Conservation (phyloP, 2,797 vertebrate species). For the Pseudochromis fuscus region DNA sequence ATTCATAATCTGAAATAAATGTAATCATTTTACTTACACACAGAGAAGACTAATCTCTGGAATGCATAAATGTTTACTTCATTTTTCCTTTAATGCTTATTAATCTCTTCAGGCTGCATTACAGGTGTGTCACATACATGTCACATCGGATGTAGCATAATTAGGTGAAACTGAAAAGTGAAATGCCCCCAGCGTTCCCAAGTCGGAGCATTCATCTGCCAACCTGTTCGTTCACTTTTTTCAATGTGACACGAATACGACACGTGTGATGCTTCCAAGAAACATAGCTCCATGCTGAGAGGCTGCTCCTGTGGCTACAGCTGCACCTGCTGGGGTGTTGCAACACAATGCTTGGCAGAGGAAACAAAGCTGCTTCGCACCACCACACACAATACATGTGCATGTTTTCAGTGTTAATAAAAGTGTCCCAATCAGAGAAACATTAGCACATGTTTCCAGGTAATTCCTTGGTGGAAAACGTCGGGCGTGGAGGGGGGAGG, state of each 20-base stretch:
- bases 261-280: constrained; percentile 23
- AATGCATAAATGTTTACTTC: neutral
- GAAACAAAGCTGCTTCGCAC: constrained; percentile 5
- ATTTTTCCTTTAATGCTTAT: neutral
- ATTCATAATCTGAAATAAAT: neutral
- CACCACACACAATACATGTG: neutral
- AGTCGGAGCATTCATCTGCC: neutral
- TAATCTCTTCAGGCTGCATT: constrained; percentile 2
- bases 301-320: constrained; percentile 35
- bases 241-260: constrained; percentile 20
- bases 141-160: constrained; percentile 22
- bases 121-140: constrained; percentile 5
- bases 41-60: neutral
- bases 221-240: constrained; percentile 3
- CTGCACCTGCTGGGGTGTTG: constrained; percentile 31
- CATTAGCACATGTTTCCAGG: constrained; percentile 9
- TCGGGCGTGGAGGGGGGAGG: no score
- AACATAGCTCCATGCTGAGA: constrained; percentile 13
- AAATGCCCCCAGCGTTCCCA: neutral
- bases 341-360: constrained; percentile 30
- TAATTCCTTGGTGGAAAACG: constrained; percentile 3
- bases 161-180: constrained; percentile 2
- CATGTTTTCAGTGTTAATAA: constrained; percentile 16
- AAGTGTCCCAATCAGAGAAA: constrained; percentile 15
- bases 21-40: neutral